These are phyloP conservation scores for Lindbergichthys nudifrons DNA, from an alignment of 2,797 vertebrate genomes.

Conservation along the genomic window DNA sequence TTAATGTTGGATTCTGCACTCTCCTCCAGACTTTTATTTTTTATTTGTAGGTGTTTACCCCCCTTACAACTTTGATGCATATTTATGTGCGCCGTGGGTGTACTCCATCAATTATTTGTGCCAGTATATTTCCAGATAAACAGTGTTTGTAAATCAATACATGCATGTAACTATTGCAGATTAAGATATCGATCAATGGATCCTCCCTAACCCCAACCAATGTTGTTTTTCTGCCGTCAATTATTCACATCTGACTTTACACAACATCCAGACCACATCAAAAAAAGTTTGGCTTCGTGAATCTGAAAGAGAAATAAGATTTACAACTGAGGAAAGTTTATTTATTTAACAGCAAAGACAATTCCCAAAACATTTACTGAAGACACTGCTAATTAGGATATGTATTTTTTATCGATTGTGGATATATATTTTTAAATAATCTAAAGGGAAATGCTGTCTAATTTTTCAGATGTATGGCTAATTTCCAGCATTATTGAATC, in stretches of 20 bases:
- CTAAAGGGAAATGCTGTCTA: not conserved
- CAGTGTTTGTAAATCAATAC: conserved; percentile 84
- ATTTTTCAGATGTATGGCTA: not conserved
- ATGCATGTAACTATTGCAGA: conserved; percentile 84
- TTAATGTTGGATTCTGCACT: conserved; percentile 61
- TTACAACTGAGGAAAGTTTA: conserved; percentile 3
- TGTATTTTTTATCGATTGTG: not conserved
- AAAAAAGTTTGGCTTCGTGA: conserved; percentile 47
- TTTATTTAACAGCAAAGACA: not conserved
- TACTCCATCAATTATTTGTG: conserved; percentile 82
- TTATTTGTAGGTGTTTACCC: conserved; percentile 72
- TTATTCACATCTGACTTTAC: conserved; percentile 71
- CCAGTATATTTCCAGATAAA: conserved; percentile 82
- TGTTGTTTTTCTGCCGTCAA: conserved; percentile 73
- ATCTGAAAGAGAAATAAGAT: not conserved
- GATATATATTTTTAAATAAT: not conserved
- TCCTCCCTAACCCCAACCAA: conserved; percentile 67
- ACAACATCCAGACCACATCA: conserved; percentile 30
- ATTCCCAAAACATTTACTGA: not conserved
- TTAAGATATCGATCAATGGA: conserved; percentile 82
- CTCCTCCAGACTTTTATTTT: conserved; percentile 47
- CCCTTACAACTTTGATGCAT: conserved; percentile 75
- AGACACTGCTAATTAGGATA: not conserved
- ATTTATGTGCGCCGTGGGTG: conserved; percentile 76
- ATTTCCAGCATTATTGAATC: not conserved